Base-by-base conservation (phyloP, 2,888 invertebrate genomes). In the Dryococelus australis region DNA sequence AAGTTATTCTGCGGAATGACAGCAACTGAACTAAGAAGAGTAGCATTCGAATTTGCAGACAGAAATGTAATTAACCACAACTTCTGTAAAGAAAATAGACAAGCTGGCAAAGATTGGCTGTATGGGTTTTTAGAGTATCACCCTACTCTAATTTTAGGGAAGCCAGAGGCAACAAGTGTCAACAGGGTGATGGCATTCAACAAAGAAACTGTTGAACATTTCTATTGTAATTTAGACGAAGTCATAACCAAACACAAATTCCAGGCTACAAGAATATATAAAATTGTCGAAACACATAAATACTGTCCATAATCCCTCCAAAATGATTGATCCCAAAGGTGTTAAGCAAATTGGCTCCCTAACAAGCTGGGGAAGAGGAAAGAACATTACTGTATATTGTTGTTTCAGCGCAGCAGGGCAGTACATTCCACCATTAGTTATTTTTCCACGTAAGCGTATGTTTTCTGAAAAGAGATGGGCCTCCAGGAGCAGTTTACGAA, bases 381-480 rank as follows among this genome's bases (percentile, higher is more conserved):
- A 88, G 90, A 89, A 91, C 84, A 91, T 93, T 3, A 93, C 93
- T 5, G 87, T 92, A 20, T 85, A 92, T 85, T 93, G 92, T 90
- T 90, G 92, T 26, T 91, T 92, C 91, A 93, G 90, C 90, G 91
- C 91, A 89, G 90, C 92, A 85, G 92, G 93, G 13, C 85, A 87
- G 16, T 93, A 89, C 89, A 90, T 93, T 51, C 92, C 93, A 10
- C 93, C 93, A 5, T 92, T 93, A 92, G 93, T 93, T 89, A 93
- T 93, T 86, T 93, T 92, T 87, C 92, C 92, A 13, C 43, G 47
- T 12, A 47, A 43, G 26, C 35, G 86, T 27, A 81, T 92, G 91
- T 91, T 91, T 84, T 91, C 91, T 93, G 20, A 91, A 92, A 88
- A 91, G 91, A 87, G 92, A 91, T 91, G 92, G 93, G n/a, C 92